Conservation (phyloP, 2,113 vertebrate species). For the Chaenocephalus aceratus region DNA sequence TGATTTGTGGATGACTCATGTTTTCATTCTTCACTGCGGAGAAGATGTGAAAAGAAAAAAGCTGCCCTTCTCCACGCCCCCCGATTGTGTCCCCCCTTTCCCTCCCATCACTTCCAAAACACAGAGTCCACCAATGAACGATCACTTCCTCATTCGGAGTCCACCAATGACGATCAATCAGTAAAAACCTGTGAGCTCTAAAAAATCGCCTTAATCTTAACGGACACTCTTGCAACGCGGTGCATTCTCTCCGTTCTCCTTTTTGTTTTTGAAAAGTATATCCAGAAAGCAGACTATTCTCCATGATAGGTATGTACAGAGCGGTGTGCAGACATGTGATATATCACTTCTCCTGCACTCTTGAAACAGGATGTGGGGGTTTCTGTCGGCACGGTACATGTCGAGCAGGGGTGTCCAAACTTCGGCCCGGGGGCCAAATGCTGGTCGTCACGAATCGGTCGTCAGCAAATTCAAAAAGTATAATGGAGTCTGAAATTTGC, state of each 20-base stretch:
- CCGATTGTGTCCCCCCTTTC: constrained; percentile 23
- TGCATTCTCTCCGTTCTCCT: constrained; percentile 85
- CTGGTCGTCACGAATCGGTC: no score
- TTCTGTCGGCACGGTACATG: constrained; percentile 32
- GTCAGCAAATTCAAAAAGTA: no score
- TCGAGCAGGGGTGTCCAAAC: no score
- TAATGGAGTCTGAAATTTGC: no score
- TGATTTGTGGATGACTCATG: constrained; percentile 63
- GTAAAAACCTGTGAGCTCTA: constrained; percentile 93
- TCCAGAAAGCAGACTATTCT: constrained; percentile 94
- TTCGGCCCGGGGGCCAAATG: no score
- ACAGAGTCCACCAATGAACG: constrained; percentile 68
- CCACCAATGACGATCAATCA: constrained; percentile 77
- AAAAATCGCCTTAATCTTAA: constrained; percentile 99
- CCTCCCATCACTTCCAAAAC: constrained; percentile 37
- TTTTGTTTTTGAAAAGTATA: constrained; percentile 89
- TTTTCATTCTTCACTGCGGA: constrained; percentile 63
- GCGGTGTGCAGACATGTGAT: constrained; percentile 93
- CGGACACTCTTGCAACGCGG: constrained; percentile 94
- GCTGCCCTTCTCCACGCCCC: constrained; percentile 18
- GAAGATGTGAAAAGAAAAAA: constrained; percentile 50
- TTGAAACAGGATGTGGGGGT: constrained; percentile 37
- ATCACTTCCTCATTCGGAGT: constrained; percentile 60
- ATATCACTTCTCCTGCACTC: constrained; percentile 86
- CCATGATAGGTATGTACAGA: constrained; percentile 95